Base-by-base conservation (phyloP, 2,797 vertebrate genomes). In the Aratinga solstitialis region DNA sequence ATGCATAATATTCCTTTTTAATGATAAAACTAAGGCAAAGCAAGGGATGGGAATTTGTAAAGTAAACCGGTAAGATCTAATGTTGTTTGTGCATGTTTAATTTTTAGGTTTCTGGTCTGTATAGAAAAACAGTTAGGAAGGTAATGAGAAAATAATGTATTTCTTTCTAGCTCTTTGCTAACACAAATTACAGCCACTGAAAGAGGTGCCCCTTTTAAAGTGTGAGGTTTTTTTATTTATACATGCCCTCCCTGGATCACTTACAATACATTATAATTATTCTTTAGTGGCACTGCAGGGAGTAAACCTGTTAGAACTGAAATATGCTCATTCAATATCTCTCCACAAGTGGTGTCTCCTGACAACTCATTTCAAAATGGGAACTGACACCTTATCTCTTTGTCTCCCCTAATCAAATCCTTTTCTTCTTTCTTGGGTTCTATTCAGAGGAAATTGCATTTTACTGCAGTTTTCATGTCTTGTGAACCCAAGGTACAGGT, bases 381-480 rank as follows among this genome's bases (percentile, higher is more conserved):
- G 56, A 97, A 77, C 84, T 88, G 93, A 91, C 92, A 87, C 26
- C 45, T 94, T 82, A 90, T 96, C 63, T 82, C 67, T 95, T 94
- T 88, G 58, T 90, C 78, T 91, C 27, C 26, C 4, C 4, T 95
- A 87, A 95, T 92, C 63, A 86, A 95, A 94, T 95, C 48, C 47
- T 65, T 76, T 90, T 91, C 51, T 63, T 87, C 58, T 92, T 84
- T 93, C 58, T 45, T 56, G 77, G 50, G n/a, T 51, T 76, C 59
- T 74, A 13, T 67, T 94, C 36, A 75, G 45, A 50, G 58, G 30
- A 94, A 95, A 96, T 95, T 87, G 7, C 32, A 63, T 94, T 96
- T 90, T 76, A 66, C 36, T 82, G 17, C 47, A 82, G 38, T 80
- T 95, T 87, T 74, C 45, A 84, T 84, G 80, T 75, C 61, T 80